These are phyloP conservation scores for Lepidochitona cinerea DNA, from an alignment of 2,888 invertebrate genomes.

Conservation along the genomic window DNA sequence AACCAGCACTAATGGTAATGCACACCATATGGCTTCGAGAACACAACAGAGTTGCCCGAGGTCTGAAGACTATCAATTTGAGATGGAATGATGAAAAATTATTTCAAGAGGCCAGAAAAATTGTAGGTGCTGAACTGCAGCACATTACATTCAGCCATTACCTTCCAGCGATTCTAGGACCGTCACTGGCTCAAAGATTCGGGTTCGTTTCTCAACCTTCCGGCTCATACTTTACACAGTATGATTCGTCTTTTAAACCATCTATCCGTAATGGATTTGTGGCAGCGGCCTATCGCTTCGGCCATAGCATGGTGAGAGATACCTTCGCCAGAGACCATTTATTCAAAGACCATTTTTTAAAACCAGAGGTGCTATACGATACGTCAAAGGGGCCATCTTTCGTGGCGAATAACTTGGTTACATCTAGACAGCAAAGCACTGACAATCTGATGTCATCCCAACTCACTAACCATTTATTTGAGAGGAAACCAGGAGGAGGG, in stretches of 20 bases:
- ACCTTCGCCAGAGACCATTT: neutral
- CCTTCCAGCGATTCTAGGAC: slow-evolving; percentile 84
- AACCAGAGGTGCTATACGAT: neutral
- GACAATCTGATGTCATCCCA: neutral
- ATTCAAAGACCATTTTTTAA: slow-evolving; percentile 1
- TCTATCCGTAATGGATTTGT: neutral
- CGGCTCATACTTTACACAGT: neutral
- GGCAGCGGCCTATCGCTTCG: neutral
- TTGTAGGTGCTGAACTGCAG: slow-evolving; percentile 81
- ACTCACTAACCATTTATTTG: slow-evolving; percentile 9
- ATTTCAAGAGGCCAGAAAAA: slow-evolving; percentile 74
- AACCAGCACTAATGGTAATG: slow-evolving; percentile 87
- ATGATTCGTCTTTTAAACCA: neutral
- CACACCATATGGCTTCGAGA: slow-evolving; percentile 81
- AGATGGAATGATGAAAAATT: slow-evolving; percentile 78
- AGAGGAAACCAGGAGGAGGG: slow-evolving; percentile 1
- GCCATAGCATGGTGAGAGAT: neutral
- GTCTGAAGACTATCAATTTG: slow-evolving; percentile 83
- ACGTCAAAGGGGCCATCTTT: neutral
- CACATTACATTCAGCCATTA: slow-evolving; percentile 70
- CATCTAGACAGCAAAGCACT: neutral
- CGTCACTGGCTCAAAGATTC: neutral
- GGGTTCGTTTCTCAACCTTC: neutral
- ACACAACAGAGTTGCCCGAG: slow-evolving; percentile 88
- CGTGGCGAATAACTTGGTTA: neutral